phyloP scores from a whole-genome alignment of 2,797 vertebrate genomes.

The Karalla daura region DNA sequence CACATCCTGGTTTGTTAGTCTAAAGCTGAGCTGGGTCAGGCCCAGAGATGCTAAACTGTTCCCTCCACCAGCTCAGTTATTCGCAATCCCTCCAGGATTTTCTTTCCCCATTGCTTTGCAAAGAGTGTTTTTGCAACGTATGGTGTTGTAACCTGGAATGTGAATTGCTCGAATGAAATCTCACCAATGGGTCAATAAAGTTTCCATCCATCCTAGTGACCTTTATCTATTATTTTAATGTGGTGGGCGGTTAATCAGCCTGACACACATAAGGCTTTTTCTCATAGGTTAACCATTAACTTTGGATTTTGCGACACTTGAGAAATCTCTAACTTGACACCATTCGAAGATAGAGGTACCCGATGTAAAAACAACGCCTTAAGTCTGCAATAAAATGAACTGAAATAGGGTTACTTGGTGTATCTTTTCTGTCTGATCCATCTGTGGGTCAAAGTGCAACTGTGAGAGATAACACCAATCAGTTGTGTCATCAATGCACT shows the following conservation, averaged over 20 bases:
- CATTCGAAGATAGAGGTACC: constrained; percentile 32
- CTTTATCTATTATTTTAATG: constrained; percentile 44
- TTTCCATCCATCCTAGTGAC: constrained; percentile 2
- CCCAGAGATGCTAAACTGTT: no score
- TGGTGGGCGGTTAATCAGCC: constrained; percentile 31
- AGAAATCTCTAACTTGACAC: constrained; percentile 42
- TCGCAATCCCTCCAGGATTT: no score
- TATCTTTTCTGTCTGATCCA: constrained; percentile 29
- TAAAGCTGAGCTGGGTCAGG: no score
- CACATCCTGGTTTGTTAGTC: no score
- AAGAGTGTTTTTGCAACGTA: no score
- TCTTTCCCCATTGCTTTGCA: no score
- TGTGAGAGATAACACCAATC: constrained; percentile 51
- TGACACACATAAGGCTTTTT: constrained; percentile 62
- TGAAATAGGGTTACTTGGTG: not conserved
- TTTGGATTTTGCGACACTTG: constrained; percentile 34
- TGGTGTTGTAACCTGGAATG: not conserved
- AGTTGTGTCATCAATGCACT: constrained; percentile 36
- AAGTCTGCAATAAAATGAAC: not conserved
- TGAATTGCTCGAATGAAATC: no score
- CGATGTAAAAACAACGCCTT: constrained; percentile 1
- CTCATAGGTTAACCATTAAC: constrained; percentile 76
- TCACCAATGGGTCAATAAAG: no score
- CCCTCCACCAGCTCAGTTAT: no score
- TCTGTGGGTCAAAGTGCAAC: constrained; percentile 64